Evolutionary conservation across 53 echinoderm and acorn worm genomes (phyloP).

Genomic region (Arbacia lixula): DNA sequence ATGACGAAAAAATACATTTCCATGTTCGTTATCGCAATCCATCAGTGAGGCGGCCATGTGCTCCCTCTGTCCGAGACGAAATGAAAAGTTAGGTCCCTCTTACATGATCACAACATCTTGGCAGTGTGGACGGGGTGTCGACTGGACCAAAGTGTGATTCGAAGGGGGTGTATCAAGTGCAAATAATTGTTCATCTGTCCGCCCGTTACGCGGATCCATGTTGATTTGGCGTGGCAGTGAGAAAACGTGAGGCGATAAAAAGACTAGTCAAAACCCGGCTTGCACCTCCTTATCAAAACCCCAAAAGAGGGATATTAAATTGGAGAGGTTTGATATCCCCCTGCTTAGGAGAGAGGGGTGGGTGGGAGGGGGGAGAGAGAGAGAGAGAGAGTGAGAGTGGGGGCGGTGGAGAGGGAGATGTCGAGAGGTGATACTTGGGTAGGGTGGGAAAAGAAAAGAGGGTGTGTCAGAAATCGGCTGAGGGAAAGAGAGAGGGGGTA

Average conservation of each 20-base stretch:
- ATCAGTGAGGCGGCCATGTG: no score
- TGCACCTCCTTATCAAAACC: conserved; percentile 37
- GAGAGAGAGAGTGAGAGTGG: no score
- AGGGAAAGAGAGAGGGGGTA: neutral
- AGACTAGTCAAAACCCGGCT: conserved; percentile 6
- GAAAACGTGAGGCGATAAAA: conserved; percentile 22
- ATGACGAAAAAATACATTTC: no score
- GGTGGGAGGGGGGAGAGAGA: no score
- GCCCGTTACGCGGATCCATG: neutral
- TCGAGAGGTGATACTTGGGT: no score
- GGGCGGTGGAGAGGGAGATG: no score
- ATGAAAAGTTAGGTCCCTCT: no score
- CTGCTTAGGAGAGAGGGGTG: no score
- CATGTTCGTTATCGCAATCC: no score
- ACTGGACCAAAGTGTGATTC: neutral
- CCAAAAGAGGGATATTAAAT: conserved; percentile 48
- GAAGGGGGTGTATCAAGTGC: conserved; percentile 31
- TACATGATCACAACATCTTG: neutral
- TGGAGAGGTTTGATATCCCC: no score
- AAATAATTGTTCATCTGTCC: conserved; percentile 50
- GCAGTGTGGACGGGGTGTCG: neutral
- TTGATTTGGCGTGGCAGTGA: conserved; percentile 34
- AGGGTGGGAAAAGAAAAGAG: no score
- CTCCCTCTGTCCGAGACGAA: no score
- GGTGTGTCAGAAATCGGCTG: neutral